phyloP scores from a whole-genome alignment of 2,797 vertebrate species.

The Toxotes lorentzi region DNA sequence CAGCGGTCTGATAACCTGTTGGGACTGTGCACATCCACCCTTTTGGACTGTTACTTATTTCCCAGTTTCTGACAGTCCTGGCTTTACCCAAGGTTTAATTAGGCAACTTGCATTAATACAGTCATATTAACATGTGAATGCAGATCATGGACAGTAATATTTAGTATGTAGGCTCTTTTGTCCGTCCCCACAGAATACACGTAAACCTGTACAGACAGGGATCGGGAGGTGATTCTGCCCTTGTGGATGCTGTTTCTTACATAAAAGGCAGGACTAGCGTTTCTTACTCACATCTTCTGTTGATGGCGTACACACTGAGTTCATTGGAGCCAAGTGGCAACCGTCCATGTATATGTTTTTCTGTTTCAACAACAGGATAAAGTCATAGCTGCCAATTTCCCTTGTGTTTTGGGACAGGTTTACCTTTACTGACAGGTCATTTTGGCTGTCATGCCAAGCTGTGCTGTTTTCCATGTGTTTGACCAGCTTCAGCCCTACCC shows the following conservation, averaged over 20 bases:
- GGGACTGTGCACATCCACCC: conserved; percentile 49
- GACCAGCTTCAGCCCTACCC: background rate
- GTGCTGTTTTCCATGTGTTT: background rate
- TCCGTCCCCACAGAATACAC: conserved; percentile 1
- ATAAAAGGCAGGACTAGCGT: background rate
- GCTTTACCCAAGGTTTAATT: conserved; percentile 23
- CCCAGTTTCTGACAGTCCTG: conserved; percentile 25
- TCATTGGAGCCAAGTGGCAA: background rate
- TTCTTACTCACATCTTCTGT: conserved; percentile 2
- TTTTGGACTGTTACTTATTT: conserved; percentile 43
- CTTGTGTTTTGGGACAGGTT: background rate
- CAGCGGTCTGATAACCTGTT: conserved; percentile 67
- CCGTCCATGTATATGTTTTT: background rate
- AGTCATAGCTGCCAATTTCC: background rate
- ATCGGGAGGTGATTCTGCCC: background rate
- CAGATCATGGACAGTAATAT: conserved; percentile 3
- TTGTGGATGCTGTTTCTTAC: conserved; percentile 15
- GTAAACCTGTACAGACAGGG: conserved; percentile 5
- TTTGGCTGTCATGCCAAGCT: background rate
- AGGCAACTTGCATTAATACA: conserved; percentile 19
- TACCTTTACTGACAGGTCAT: background rate
- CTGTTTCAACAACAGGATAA: background rate
- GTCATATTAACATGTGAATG: conserved; percentile 17
- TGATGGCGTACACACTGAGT: background rate
- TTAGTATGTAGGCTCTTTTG: conserved; percentile 2